Base-by-base conservation (phyloP, 2,797 vertebrate species). In the Dicrostonyx torquatus region DNA sequence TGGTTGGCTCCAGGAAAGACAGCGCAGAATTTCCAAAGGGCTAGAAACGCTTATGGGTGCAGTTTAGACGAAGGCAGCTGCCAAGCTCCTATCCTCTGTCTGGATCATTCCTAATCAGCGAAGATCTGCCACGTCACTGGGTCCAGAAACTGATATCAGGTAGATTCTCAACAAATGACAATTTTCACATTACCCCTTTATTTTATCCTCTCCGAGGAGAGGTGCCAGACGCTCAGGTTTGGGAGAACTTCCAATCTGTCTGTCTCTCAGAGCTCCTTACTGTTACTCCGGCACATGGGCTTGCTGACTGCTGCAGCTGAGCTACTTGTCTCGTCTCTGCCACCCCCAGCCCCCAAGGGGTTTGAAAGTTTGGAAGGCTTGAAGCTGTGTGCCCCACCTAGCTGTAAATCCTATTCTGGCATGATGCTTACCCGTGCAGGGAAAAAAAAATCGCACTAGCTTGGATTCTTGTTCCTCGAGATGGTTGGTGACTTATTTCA, bases 261-360 rank as follows among this genome's bases (percentile, higher is more conserved):
- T 88, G 80, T 91, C 87, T 96, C 91, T 70, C 4, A 0, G 34
- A 73, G 89, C 94, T 95, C 75, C 1, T 0, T 93, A 94, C 95
- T 96, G 88, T 90, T 66, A 8, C 83, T 90, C 82, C 97, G 96
- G 97, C 96, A 89, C 53, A 40, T 1, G 18, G 24, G n/a, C 75
- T 83, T 96, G 97, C 96, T 94, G 95, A 96, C 0, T 58, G 55
- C 55, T 22, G 37, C 84, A 50, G 89, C 94, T 45, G 82, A 75
- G 86, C 92, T 80, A 93, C 73, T 82, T 91, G 78, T 73, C 70
- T 86, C 84, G 0, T 18, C 76, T 92, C 64, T 0, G 58, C 87
- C 75, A 62, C 76, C n/a, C 4, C 0, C 91, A 90, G 17, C 24
- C 60, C 66, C 60, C 11, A 2, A 3, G 64, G 96, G 94, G 90